phyloP scores from a whole-genome alignment of 2,113 vertebrate genomes.

The Melozone crissalis region DNA sequence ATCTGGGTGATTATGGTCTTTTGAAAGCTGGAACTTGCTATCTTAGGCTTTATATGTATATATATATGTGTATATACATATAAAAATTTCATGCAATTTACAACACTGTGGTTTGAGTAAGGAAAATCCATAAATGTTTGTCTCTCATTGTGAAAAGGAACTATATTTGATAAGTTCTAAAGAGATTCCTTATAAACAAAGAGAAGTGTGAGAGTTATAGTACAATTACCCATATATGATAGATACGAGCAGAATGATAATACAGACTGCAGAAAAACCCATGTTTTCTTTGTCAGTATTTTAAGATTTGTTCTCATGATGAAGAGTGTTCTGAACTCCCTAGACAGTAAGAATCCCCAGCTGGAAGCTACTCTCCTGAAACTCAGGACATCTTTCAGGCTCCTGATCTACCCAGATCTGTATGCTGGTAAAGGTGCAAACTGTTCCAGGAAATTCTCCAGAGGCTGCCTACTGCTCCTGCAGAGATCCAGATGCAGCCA shows the following conservation, averaged over 20 bases:
- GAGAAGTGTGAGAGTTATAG: not conserved
- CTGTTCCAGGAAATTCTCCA: constrained; percentile 32
- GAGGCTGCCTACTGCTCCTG: not conserved
- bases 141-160: not conserved
- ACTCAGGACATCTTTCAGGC: not conserved
- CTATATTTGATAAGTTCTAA: not conserved
- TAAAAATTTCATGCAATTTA: not conserved
- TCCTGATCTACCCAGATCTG: not conserved
- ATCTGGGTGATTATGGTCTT: not conserved
- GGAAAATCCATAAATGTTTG: not conserved
- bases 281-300: not conserved
- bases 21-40: not conserved
- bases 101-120: not conserved
- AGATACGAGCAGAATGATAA: not conserved
- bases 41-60: not conserved
- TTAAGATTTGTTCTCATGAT: not conserved
- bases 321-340: not conserved
- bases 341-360: not conserved
- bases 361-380: not conserved
- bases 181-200: not conserved
- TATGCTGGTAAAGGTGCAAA: not conserved
- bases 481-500: constrained; percentile 26
- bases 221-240: not conserved
- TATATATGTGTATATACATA: no score
- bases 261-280: not conserved